phyloP scores from a whole-genome alignment of 2,797 vertebrate genomes.

The Moxostoma hubbsi region DNA sequence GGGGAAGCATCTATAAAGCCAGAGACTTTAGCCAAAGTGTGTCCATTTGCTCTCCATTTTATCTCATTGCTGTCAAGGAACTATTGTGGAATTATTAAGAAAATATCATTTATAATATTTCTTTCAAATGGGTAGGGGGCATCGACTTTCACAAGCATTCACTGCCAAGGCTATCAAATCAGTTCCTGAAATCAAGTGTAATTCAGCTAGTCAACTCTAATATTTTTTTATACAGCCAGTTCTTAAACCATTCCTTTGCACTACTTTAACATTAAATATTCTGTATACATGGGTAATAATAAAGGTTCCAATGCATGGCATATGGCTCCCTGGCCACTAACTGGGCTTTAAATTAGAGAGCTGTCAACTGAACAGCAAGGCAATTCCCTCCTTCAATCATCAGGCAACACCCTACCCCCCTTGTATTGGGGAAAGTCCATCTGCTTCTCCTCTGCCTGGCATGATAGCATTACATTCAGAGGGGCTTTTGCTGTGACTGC shows the following conservation, averaged over 20 bases:
- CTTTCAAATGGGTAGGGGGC: neutral
- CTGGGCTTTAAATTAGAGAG: slow-evolving; percentile 13
- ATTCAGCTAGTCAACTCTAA: too few species aligned
- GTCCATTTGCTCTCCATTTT: too few species aligned
- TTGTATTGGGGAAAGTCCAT: slow-evolving; percentile 34
- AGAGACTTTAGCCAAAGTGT: too few species aligned
- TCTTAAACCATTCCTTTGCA: neutral
- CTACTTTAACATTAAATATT: slow-evolving; percentile 27
- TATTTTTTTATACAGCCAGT: neutral
- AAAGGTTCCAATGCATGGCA: slow-evolving; percentile 5
- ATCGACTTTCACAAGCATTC: neutral
- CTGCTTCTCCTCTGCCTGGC: slow-evolving; percentile 38
- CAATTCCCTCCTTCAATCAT: slow-evolving; percentile 20
- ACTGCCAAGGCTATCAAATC: neutral
- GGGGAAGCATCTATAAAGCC: too few species aligned
- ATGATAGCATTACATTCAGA: slow-evolving; percentile 30
- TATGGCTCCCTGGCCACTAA: neutral
- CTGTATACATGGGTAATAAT: neutral
- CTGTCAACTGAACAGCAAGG: slow-evolving; percentile 25
- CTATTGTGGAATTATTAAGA: too few species aligned
- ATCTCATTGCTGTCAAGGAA: too few species aligned
- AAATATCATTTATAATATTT: too few species aligned
- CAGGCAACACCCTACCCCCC: slow-evolving; percentile 11
- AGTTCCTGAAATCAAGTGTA: neutral
- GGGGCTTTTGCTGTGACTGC: slow-evolving; percentile 49